These are phyloP conservation scores for Chloroceryle inda DNA, from an alignment of 2,797 vertebrate genomes.

Conservation along the genomic window DNA sequence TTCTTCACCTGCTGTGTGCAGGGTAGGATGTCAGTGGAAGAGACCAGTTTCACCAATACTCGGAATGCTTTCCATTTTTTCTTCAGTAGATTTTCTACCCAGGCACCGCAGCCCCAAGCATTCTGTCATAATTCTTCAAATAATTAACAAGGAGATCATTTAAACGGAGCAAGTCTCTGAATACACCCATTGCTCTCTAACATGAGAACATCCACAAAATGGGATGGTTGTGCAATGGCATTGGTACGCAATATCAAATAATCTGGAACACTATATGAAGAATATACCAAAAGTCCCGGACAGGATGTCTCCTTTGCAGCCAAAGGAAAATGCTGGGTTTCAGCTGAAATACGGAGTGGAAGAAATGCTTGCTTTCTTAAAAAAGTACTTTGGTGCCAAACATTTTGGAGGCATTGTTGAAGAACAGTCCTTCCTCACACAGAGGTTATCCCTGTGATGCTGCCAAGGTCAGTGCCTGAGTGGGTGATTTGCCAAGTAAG, in stretches of 20 bases:
- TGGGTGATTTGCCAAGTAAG: conserved; percentile 76
- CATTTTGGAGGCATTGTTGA: conserved; percentile 73
- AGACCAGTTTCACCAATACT: not conserved
- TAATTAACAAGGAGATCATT: conserved; percentile 47
- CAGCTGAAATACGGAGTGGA: not conserved
- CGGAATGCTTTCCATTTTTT: not conserved
- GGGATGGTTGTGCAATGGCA: conserved; percentile 30
- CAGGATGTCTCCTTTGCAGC: conserved; percentile 13
- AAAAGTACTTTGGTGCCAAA: conserved; percentile 50
- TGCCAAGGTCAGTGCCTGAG: conserved; percentile 75
- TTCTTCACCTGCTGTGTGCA: not conserved
- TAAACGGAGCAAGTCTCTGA: conserved; percentile 16
- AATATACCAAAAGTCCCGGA: conserved; percentile 25
- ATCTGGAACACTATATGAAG: conserved; percentile 41
- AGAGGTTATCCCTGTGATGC: conserved; percentile 71
- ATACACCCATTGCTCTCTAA: conserved; percentile 26
- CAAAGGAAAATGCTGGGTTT: conserved; percentile 29
- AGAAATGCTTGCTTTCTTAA: conserved; percentile 57
- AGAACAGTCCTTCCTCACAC: conserved; percentile 74
- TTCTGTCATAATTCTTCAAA: conserved; percentile 14
- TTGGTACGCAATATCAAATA: conserved; percentile 26
- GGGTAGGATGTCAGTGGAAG: not conserved
- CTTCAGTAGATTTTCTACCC: not conserved
- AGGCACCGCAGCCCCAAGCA: not conserved
- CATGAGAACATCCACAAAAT: conserved; percentile 39